Evolutionary conservation across 2,113 vertebrate species (phyloP), one percentile per base, ranked within the genome.

Genomic region (Prinia subflava): DNA sequence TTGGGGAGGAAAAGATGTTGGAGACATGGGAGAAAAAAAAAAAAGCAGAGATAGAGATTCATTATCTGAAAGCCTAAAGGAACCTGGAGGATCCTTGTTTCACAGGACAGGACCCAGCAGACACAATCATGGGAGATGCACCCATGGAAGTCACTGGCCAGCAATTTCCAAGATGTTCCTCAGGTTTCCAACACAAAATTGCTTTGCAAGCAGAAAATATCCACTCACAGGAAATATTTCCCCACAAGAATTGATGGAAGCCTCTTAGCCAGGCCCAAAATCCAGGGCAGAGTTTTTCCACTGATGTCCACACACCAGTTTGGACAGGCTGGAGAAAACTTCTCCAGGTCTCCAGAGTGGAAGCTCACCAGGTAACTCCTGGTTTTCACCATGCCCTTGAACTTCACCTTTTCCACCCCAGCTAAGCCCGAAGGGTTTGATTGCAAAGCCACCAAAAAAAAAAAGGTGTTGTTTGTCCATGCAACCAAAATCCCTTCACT

Each of bases 101-200:
- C 17, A 30, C 44, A 5, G 30, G 12, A 13, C 3, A 56, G 76
- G 15, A 56, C 4, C 46, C 87, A 50, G 30, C 19, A 47, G 85
- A 12, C 7, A 60, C 0, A 0, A 0, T 19, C 10, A 2, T 0
- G 7, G 50, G 23, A 65, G 16, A 6, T 64, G 28, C 11, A 28
- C 21, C 53, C 47, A 15, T 12, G 33, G 50, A 70, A 31, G 7
- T 2, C 13, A 28, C 10, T 1, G 0, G 10, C 24, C 81, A 49
- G 77, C 24, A 59, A 21, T 6, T 41, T 16, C 46, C 47, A n/a
- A 46, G 27, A 6, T 25, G 21, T 37, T 84, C 50, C 53, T 69
- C n/a, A 13, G 11, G 5, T 68, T 85, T 70, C 69, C 21, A 52
- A 30, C 10, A 23, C 1, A 12, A 41, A 53, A 50, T 46, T 44